Conservation (phyloP, 2,113 vertebrate species). For the Cromileptes altivelis region DNA sequence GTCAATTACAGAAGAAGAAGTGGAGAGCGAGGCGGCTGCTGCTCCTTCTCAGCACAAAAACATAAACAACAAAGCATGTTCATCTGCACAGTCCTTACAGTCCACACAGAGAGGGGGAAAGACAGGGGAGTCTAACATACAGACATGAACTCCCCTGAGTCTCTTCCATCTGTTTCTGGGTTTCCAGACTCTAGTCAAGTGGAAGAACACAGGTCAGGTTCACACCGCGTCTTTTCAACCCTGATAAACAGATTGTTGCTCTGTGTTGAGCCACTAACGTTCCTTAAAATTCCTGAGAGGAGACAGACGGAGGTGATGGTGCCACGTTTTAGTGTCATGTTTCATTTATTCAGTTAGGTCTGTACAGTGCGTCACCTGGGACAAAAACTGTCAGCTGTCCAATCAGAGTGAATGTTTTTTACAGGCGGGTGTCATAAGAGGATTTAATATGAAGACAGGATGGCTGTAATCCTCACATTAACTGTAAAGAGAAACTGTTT, state of each 20-base stretch:
- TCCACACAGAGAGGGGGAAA: not conserved
- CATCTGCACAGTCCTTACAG: not conserved
- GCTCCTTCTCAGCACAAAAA: constrained; percentile 27
- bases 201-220: constrained; percentile 42
- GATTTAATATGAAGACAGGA: constrained; percentile 39
- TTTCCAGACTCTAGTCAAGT: constrained; percentile 13
- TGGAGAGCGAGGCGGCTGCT: not conserved
- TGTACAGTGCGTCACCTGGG: not conserved
- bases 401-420: not conserved
- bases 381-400: not conserved
- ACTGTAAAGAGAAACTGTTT: constrained; percentile 38
- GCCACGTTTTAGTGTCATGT: not conserved
- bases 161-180: not conserved
- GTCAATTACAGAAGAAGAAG: constrained; percentile 45
- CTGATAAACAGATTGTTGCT: constrained; percentile 24
- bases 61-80: constrained; percentile 8
- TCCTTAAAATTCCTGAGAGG: too few relatives aligned
- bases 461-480: constrained; percentile 29
- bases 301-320: too few relatives aligned
- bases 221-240: constrained; percentile 11
- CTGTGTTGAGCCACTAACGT: not conserved
- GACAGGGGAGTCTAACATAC: not conserved
- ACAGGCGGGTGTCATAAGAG: constrained; percentile 20
- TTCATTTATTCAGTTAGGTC: too few relatives aligned
- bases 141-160: constrained; percentile 24